phyloP scores from a whole-genome alignment of 2,888 invertebrate genomes.

The Homarus gammarus region DNA sequence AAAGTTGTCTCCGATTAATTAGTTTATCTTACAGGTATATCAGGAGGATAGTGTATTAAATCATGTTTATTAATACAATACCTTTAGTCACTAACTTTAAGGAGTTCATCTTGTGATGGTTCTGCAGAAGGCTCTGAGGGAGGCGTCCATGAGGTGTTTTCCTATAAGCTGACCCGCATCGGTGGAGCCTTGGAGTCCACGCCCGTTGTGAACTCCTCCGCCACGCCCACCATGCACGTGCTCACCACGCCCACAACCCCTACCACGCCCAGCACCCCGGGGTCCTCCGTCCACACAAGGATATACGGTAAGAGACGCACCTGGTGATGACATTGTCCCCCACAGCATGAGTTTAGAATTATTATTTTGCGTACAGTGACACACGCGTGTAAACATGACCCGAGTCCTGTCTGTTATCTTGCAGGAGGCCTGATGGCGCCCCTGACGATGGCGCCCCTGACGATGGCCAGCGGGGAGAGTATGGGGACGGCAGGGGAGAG shows the following conservation, averaged over 20 bases:
- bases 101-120: background rate
- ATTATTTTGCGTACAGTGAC: background rate
- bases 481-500: slow-evolving; percentile 11
- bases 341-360: background rate
- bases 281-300: slow-evolving; percentile 22
- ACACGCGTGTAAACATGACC: background rate
- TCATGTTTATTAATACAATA: no score
- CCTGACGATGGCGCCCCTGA: background rate
- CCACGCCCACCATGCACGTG: slow-evolving; percentile 25
- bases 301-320: slow-evolving; percentile 10
- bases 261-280: slow-evolving; percentile 34
- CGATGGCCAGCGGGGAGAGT: background rate
- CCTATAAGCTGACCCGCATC: slow-evolving; percentile 72
- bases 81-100: background rate
- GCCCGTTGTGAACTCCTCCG: background rate
- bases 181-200: slow-evolving; percentile 36
- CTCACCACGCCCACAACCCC: slow-evolving; percentile 21
- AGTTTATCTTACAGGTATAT: no score
- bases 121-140: slow-evolving; percentile 61
- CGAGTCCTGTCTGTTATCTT: background rate
- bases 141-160: slow-evolving; percentile 74
- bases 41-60: no score
- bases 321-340: background rate
- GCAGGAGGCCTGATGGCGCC: background rate
- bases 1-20: no score